These are phyloP conservation scores for Ceratotherium simum DNA, from an alignment of 2,113 vertebrate species.

Conservation along the genomic window DNA sequence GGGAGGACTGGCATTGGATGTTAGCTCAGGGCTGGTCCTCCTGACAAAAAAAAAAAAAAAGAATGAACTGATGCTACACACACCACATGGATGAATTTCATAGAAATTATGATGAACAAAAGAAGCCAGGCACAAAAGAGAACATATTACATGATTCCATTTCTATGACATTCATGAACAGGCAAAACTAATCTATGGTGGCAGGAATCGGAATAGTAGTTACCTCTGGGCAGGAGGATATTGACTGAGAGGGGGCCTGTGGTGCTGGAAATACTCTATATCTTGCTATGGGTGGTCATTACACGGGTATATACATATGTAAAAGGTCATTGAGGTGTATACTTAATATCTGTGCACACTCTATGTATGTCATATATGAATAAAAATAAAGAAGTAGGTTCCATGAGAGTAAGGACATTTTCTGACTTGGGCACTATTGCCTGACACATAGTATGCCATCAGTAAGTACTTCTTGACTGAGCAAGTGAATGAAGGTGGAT, in stretches of 20 bases:
- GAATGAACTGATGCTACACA: background rate
- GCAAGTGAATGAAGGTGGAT: constrained; percentile 37
- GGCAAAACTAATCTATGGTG: background rate
- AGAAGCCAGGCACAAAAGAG: constrained; percentile 31
- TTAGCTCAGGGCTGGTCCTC: too few species aligned
- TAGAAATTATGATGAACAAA: constrained; percentile 4
- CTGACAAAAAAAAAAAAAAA: too few species aligned
- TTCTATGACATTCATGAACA: constrained; percentile 22
- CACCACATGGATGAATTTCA: background rate
- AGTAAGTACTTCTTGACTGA: background rate
- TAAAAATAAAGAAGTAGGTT: background rate
- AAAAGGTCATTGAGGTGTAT: background rate
- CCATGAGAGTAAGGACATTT: background rate
- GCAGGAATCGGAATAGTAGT: background rate
- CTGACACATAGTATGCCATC: background rate
- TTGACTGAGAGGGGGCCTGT: background rate
- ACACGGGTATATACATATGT: background rate
- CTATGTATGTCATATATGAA: background rate
- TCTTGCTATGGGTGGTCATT: constrained; percentile 23
- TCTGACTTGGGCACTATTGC: background rate
- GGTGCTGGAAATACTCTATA: background rate
- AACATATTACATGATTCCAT: background rate
- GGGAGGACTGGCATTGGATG: too few species aligned
- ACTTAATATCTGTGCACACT: background rate
- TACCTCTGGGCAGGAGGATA: background rate